phyloP scores from a whole-genome alignment of 2,888 invertebrate species.

The Xestobium rufovillosum region DNA sequence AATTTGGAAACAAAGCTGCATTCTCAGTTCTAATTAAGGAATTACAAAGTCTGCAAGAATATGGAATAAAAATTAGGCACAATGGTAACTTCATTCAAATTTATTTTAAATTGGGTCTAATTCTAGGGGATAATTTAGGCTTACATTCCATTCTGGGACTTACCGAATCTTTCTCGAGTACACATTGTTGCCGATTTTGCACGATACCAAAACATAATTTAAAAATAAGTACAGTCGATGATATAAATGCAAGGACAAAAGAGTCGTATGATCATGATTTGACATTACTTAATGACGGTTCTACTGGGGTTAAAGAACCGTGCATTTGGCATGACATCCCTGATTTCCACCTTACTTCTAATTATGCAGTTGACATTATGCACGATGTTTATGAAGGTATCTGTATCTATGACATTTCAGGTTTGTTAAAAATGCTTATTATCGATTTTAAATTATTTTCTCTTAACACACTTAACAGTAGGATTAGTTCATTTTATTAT shows the following conservation, averaged over 20 bases:
- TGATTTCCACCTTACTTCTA: constrained; percentile 7
- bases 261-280: constrained; percentile 4
- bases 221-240: too few relatives aligned
- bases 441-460: background rate
- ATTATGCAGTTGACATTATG: background rate
- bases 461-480: background rate
- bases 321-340: constrained; percentile 11
- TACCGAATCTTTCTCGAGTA: background rate
- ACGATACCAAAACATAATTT: constrained; percentile 7
- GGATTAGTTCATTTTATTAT: background rate
- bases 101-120: background rate
- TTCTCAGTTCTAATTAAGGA: background rate
- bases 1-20: constrained; percentile 12
- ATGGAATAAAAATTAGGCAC: background rate
- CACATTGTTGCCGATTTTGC: background rate
- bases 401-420: background rate
- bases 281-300: background rate
- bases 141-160: constrained; percentile 1
- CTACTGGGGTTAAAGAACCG: constrained; percentile 10
- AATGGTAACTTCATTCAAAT: background rate
- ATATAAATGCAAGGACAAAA: constrained; percentile 2
- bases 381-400: constrained; percentile 1
- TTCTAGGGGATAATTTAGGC: background rate
- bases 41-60: background rate
- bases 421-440: background rate